A percentile compares a stretch with the other conserved stretches of the same genome.
Evolutionary conservation across 2,113 vertebrate genomes (phyloP).

Genomic region (Alectura lathami): DNA sequence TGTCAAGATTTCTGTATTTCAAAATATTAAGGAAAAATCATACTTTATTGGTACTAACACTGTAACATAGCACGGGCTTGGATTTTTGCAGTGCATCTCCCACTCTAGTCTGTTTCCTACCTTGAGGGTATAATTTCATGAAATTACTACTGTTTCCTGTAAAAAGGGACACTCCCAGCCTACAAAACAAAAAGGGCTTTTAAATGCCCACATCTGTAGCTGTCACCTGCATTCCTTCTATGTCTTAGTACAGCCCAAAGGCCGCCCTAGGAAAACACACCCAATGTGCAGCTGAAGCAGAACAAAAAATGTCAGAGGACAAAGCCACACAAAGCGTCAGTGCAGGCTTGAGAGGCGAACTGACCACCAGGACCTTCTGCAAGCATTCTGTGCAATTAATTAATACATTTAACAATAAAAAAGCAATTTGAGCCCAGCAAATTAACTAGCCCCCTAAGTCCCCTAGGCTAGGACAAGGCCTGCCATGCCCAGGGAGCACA

Average conservation of each 20-base stretch:
- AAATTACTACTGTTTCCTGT: background rate
- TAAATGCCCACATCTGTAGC: background rate
- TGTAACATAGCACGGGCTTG: background rate
- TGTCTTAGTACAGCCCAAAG: background rate
- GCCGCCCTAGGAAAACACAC: background rate
- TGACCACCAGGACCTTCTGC: background rate
- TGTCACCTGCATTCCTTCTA: conserved; percentile 22
- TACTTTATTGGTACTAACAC: background rate
- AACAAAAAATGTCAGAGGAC: background rate
- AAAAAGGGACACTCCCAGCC: conserved; percentile 4
- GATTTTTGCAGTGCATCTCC: background rate
- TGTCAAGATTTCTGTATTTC: background rate
- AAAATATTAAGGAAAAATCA: background rate
- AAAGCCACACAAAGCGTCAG: background rate
- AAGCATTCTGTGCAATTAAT: background rate
- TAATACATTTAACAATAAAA: background rate
- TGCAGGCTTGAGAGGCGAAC: background rate
- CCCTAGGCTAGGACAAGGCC: background rate
- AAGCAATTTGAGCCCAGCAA: background rate
- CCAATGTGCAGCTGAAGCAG: background rate
- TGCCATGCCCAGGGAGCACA: background rate
- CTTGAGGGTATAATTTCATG: background rate
- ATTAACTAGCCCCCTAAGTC: background rate
- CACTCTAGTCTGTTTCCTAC: background rate
- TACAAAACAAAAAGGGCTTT: background rate